Percentiles rank a stretch among this genome's conserved stretches.
These are phyloP conservation scores for Pipistrellus kuhlii DNA, from an alignment of 2,797 vertebrate genomes.

Conservation along the genomic window DNA sequence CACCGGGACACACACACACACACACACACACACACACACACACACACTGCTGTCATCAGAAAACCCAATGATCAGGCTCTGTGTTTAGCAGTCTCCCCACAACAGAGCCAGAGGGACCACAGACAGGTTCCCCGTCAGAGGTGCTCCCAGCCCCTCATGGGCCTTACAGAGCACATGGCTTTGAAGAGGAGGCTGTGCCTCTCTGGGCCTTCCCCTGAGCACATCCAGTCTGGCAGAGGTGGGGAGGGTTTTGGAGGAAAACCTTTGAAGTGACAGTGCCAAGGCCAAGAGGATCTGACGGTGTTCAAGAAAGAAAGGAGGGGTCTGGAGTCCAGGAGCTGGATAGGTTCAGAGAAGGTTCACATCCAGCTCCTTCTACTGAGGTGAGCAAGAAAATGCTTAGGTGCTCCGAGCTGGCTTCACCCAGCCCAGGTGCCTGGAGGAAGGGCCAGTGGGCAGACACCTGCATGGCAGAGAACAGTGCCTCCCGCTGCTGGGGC, in stretches of 20 bases:
- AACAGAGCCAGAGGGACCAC: background rate
- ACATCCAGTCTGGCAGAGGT: background rate
- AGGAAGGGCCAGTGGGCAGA: background rate
- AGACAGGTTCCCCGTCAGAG: background rate
- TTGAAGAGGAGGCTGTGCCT: background rate
- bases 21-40: background rate
- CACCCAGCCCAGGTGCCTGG: background rate
- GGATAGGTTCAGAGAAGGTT: background rate
- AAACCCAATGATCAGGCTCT: constrained; percentile 23
- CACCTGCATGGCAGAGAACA: background rate
- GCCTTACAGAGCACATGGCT: background rate
- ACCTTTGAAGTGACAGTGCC: background rate
- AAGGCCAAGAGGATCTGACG: background rate
- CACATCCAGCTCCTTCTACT: background rate
- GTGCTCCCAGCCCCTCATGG: background rate
- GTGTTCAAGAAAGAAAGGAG: background rate
- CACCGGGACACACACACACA: background rate
- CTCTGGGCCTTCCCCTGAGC: background rate
- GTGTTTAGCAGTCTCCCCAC: background rate
- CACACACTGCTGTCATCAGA: background rate
- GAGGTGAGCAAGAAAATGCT: background rate
- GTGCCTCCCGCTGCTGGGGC: background rate
- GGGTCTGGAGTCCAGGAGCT: background rate
- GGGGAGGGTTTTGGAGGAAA: background rate
- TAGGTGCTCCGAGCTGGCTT: background rate